Conservation (phyloP, 2,113 vertebrate genomes). For the Scomber japonicus region DNA sequence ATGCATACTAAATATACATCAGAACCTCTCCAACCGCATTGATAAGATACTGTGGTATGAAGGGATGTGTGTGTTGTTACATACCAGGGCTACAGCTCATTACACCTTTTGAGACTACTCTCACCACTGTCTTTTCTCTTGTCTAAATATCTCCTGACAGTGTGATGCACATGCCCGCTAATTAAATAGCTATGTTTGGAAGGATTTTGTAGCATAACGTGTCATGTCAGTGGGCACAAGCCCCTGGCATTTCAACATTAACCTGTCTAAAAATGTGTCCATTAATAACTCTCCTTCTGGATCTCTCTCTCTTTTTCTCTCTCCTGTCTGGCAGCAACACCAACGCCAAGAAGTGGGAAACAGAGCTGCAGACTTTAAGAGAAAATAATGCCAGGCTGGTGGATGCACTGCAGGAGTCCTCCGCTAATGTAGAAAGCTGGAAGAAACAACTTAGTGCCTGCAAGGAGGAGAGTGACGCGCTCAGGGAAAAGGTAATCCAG, state of each 20-base stretch:
- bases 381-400: slow-evolving; percentile 93
- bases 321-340: slow-evolving; percentile 84
- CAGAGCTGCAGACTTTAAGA: slow-evolving; percentile 92
- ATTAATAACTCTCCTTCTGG: slow-evolving; percentile 42
- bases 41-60: slow-evolving; percentile 25
- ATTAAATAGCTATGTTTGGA: slow-evolving; percentile 44
- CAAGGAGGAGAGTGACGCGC: slow-evolving; percentile 92
- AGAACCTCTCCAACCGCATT: slow-evolving; percentile 20
- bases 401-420: slow-evolving; percentile 91
- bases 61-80: background rate
- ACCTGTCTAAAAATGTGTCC: slow-evolving; percentile 32
- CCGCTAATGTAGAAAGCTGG: slow-evolving; percentile 93
- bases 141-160: slow-evolving; percentile 27
- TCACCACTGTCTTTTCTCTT: background rate
- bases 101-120: slow-evolving; percentile 23
- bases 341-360: slow-evolving; percentile 96
- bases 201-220: slow-evolving; percentile 39
- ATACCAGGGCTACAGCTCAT: background rate
- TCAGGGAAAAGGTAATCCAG: slow-evolving; percentile 89
- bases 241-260: slow-evolving; percentile 31
- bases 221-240: slow-evolving; percentile 26
- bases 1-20: slow-evolving; percentile 66
- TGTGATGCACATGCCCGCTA: slow-evolving; percentile 8
- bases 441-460: slow-evolving; percentile 91
- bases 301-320: background rate